Evolutionary conservation across 2,113 vertebrate species (phyloP), one percentile per base, ranked within the genome.

Genomic region (Trogon melanurus): DNA sequence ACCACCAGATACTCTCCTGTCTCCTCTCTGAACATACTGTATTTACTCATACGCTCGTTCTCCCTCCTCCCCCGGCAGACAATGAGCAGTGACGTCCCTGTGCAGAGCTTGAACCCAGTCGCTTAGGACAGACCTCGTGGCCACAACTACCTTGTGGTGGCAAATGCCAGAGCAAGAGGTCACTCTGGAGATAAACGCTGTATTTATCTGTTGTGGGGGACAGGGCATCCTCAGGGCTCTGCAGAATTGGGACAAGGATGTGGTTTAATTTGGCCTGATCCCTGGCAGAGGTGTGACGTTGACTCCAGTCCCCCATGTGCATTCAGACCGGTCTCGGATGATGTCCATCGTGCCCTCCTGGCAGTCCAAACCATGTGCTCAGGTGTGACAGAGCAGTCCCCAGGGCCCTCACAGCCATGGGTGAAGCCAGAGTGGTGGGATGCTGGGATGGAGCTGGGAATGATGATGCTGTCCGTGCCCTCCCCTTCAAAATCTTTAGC

Each of bases 21-120:
- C 82, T 95, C 30, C 54, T 88, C 81, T 62, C 51, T 93, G 88
- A 96, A 84, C 92, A 94, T 84, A 25, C 2, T 91, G 86, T 85
- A 54, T 96, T 97, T 93, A 95, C 79, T 79, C 88, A 30, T 56
- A 44, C 1, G 0, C 74, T 82, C 14, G 1, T 54, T 70, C 4
- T 0, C 57, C 57, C 60, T 92, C 64, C 86, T 94, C 61, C 79
- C 32, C 65, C 0, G 0, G 53, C 60, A 1, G 60, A 60, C 72
- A 78, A 27, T 14, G 72, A 86, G 86, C 92, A 95, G 83, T 12
- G 1, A 60, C 80, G 79, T 85, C 17, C 17, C 18, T 1, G 4
- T 62, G 76, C 60, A 47, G 54, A 27, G 34, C 65, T 80, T 3
- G 1, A 48, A 86, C 29, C 64, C 27, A 10, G 51, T 36, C 3